These are phyloP conservation scores for Porphyrio hochstetteri DNA, from an alignment of 2,113 vertebrate genomes.

Conservation along the genomic window DNA sequence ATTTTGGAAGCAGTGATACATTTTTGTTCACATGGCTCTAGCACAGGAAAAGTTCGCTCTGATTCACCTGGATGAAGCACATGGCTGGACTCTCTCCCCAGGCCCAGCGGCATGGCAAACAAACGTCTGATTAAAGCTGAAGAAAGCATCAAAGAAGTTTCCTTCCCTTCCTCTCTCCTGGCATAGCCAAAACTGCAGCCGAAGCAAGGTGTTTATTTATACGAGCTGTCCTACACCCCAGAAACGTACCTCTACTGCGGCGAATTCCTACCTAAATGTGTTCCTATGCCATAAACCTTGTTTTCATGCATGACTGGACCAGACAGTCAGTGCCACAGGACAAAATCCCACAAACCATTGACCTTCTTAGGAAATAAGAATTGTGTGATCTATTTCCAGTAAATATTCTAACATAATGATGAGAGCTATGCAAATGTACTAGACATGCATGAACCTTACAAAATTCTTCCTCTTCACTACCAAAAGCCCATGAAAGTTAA, in stretches of 20 bases:
- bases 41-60: neutral
- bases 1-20: neutral
- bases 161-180: neutral
- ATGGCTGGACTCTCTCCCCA: neutral
- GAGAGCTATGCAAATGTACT: neutral
- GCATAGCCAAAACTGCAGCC: neutral
- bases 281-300: neutral
- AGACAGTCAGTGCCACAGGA: neutral
- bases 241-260: neutral
- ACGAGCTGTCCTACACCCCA: rapidly evolving
- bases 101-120: neutral
- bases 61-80: neutral
- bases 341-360: neutral
- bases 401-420: neutral
- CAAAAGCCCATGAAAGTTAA: constrained; percentile 54
- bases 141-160: neutral
- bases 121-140: neutral
- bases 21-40: neutral
- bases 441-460: neutral
- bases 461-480: constrained; percentile 30
- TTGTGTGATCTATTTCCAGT: neutral
- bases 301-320: neutral
- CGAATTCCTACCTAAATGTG: neutral
- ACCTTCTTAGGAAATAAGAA: neutral
- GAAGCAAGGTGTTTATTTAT: neutral